These are phyloP conservation scores for Monodelphis domestica DNA, from an alignment of 2,797 vertebrate genomes.

Conservation along the genomic window DNA sequence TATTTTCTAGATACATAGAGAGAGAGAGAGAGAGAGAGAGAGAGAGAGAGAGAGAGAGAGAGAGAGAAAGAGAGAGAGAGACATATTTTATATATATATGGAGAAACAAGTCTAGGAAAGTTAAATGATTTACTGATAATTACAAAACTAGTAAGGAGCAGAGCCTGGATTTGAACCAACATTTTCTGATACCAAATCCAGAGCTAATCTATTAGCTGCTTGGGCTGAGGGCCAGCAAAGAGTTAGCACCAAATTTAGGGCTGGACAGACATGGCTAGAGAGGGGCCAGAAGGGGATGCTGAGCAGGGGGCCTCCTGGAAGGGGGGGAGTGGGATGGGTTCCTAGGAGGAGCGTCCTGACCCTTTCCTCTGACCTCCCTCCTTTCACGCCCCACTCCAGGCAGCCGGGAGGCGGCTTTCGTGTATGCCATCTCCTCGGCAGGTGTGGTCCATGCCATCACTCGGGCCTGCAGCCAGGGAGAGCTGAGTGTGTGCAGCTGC, in stretches of 20 bases:
- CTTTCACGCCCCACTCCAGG: slow-evolving; percentile 82
- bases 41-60: no score
- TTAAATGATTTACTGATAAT: background rate
- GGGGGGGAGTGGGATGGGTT: no score
- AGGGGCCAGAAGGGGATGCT: background rate
- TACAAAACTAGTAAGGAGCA: background rate
- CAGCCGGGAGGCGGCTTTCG: slow-evolving; percentile 97
- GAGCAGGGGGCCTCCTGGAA: background rate
- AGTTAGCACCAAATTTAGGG: background rate
- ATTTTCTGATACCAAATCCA: background rate
- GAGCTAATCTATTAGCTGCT: background rate
- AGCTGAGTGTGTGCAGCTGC: slow-evolving; percentile 94
- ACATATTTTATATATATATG: no score
- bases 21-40: no score
- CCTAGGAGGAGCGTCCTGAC: background rate
- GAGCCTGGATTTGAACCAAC: background rate
- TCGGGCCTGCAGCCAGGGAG: slow-evolving; percentile 95
- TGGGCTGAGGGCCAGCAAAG: background rate
- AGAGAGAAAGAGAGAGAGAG: no score
- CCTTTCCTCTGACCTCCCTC: background rate
- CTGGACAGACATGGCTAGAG: background rate
- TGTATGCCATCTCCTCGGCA: slow-evolving; percentile 97
- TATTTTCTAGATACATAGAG: no score
- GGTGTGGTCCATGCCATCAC: slow-evolving; percentile 98
- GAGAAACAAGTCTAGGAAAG: background rate